Evolutionary conservation across 2,113 vertebrate genomes (phyloP).

Genomic region (Melanostigma gelatinosum): DNA sequence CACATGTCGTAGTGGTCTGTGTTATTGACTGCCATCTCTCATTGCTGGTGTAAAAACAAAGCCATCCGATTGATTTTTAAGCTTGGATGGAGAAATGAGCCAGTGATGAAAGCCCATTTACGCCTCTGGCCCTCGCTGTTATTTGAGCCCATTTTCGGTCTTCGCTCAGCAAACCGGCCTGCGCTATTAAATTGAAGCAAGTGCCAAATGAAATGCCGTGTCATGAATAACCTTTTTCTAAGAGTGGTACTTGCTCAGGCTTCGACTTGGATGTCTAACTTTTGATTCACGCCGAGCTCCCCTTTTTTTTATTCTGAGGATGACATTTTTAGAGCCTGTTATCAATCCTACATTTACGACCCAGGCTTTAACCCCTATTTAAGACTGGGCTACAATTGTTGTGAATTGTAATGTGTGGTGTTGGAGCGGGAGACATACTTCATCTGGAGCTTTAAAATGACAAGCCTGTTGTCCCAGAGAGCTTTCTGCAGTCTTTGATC

Average conservation of each 20-base stretch:
- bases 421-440: not conserved
- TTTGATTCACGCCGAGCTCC: slow-evolving; percentile 32
- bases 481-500: slow-evolving; percentile 6
- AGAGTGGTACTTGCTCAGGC: slow-evolving; percentile 24
- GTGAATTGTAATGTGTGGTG: not conserved
- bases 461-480: not conserved
- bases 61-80: slow-evolving; percentile 65
- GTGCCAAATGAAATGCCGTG: slow-evolving; percentile 22
- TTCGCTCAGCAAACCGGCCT: slow-evolving; percentile 28
- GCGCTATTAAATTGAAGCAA: slow-evolving; percentile 9
- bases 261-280: slow-evolving; percentile 45
- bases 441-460: slow-evolving; percentile 1
- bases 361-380: slow-evolving; percentile 23
- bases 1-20: slow-evolving; percentile 30
- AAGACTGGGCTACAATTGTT: not conserved
- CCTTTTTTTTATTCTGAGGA: slow-evolving; percentile 27
- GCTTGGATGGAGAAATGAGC: slow-evolving; percentile 51
- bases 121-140: slow-evolving; percentile 17
- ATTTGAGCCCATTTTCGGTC: slow-evolving; percentile 36
- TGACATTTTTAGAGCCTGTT: slow-evolving; percentile 51
- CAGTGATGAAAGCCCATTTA: slow-evolving; percentile 31
- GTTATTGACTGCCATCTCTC: slow-evolving; percentile 48
- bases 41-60: slow-evolving; percentile 47
- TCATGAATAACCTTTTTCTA: slow-evolving; percentile 46
- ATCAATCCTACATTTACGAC: slow-evolving; percentile 29